These are phyloP conservation scores for Gandaritis pyraliata DNA, from an alignment of 2,888 invertebrate genomes.

Conservation along the genomic window DNA sequence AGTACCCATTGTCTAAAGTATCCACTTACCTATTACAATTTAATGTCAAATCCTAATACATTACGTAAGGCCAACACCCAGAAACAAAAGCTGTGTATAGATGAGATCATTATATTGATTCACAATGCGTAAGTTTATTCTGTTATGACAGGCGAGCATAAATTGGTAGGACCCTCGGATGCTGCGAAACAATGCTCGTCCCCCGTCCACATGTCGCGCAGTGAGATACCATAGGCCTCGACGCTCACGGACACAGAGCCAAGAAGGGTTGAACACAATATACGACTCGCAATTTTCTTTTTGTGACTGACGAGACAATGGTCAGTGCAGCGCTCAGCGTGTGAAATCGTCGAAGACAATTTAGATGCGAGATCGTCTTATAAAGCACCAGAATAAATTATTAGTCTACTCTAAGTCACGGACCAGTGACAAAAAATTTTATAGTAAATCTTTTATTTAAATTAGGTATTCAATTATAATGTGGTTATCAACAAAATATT, in stretches of 20 bases:
- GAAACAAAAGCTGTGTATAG: slow-evolving; percentile 77
- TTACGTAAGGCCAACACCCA: slow-evolving; percentile 76
- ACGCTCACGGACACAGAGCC: slow-evolving; percentile 71
- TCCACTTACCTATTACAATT: slow-evolving; percentile 65
- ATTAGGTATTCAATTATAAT: slow-evolving; percentile 5
- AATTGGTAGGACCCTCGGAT: slow-evolving; percentile 80
- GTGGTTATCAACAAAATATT: background rate
- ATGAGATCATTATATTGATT: slow-evolving; percentile 81
- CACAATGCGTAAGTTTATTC: slow-evolving; percentile 82
- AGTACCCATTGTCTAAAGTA: slow-evolving; percentile 66
- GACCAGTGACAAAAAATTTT: slow-evolving; percentile 15
- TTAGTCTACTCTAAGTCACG: slow-evolving; percentile 35
- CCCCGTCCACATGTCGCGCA: slow-evolving; percentile 70
- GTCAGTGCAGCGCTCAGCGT: slow-evolving; percentile 73
- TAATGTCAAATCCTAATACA: slow-evolving; percentile 72
- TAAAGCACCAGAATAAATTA: slow-evolving; percentile 54
- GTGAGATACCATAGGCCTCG: slow-evolving; percentile 72
- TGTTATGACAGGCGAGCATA: slow-evolving; percentile 83
- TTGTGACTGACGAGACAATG: slow-evolving; percentile 75
- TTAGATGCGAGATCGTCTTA: slow-evolving; percentile 51
- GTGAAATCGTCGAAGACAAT: slow-evolving; percentile 67
- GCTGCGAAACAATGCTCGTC: slow-evolving; percentile 78
- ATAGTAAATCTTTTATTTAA: too few species aligned
- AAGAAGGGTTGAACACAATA: slow-evolving; percentile 72
- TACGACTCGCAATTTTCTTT: slow-evolving; percentile 71